These are phyloP conservation scores for Lasaia peninsularis DNA, from an alignment of 1,140 invertebrate species.

Conservation along the genomic window DNA sequence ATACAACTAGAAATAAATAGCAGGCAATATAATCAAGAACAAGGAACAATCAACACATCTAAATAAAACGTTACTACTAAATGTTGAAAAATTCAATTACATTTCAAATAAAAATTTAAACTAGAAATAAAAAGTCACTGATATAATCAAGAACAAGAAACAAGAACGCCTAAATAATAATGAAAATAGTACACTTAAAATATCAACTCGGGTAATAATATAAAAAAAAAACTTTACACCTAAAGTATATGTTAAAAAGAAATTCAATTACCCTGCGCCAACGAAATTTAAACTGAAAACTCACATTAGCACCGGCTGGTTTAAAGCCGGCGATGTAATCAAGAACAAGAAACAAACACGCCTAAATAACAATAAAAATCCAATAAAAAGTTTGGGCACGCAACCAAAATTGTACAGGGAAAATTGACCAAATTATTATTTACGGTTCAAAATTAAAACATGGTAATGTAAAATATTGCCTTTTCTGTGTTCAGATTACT, in stretches of 20 bases:
- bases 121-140: too few relatives aligned
- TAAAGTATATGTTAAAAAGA: constrained; percentile 19
- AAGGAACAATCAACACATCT: too few relatives aligned
- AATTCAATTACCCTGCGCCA: constrained; percentile 18
- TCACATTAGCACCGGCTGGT: constrained; percentile 72
- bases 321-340: constrained; percentile 73
- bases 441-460: constrained; percentile 70
- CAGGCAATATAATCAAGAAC: too few relatives aligned
- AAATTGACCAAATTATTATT: constrained; percentile 76
- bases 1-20: too few relatives aligned
- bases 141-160: too few relatives aligned
- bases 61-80: too few relatives aligned
- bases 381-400: constrained; percentile 75
- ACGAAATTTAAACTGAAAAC: constrained; percentile 38
- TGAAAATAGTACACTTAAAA: too few relatives aligned
- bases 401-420: constrained; percentile 68
- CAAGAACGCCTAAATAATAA: too few relatives aligned
- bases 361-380: constrained; percentile 77
- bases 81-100: too few relatives aligned
- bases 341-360: constrained; percentile 76
- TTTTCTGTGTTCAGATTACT: constrained; percentile 5
- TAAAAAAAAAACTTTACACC: constrained; percentile 18
- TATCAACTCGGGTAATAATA: too few relatives aligned
- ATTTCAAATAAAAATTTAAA: too few relatives aligned
- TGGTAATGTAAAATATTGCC: constrained; percentile 58